phyloP scores from a whole-genome alignment of 2,888 invertebrate genomes.

The Lutraria lutraria region DNA sequence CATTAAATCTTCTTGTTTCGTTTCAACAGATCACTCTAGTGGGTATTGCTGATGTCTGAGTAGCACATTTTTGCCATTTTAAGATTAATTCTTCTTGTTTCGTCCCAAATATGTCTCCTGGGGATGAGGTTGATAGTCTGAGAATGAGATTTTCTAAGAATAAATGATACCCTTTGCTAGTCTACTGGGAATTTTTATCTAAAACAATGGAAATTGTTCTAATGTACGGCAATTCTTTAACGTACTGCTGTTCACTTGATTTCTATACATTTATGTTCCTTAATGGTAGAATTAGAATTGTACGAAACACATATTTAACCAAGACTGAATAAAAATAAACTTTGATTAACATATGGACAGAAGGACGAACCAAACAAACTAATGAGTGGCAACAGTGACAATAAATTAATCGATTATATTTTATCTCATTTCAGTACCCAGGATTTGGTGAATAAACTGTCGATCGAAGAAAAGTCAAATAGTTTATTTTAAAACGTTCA shows the following conservation, averaged over 20 bases:
- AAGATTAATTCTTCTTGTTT: neutral
- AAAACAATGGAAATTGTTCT: neutral
- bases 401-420: too few species aligned
- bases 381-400: too few species aligned
- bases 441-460: too few species aligned
- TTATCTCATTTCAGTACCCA: too few species aligned
- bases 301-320: too few species aligned
- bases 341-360: too few species aligned
- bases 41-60: neutral
- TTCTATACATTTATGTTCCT: neutral
- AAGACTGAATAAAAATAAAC: too few species aligned
- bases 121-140: neutral
- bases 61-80: neutral
- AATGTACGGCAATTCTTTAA: neutral
- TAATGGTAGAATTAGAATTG: neutral
- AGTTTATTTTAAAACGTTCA: too few species aligned
- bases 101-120: neutral
- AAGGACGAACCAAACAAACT: too few species aligned
- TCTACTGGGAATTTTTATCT: neutral
- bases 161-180: neutral
- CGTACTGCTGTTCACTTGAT: neutral
- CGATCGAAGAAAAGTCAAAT: too few species aligned
- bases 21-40: neutral
- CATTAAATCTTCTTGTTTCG: neutral
- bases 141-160: slow-evolving; percentile 1